These are phyloP conservation scores for Cranoglanis bouderius DNA, from an alignment of 2,113 vertebrate genomes.

Conservation along the genomic window DNA sequence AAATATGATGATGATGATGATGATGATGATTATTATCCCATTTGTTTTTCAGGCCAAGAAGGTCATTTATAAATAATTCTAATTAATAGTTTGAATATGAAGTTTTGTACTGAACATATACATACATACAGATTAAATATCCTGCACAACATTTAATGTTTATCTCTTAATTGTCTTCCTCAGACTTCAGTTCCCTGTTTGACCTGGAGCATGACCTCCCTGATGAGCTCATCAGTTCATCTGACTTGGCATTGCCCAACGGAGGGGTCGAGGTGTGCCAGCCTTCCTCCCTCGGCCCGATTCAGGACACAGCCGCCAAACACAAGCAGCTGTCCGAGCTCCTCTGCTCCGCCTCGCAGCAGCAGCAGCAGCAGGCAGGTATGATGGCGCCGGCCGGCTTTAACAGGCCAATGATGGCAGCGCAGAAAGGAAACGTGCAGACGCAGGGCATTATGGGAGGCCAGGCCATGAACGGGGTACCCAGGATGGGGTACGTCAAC, in stretches of 20 bases:
- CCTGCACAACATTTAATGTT: not conserved
- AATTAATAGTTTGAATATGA: not conserved
- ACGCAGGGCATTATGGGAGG: constrained; percentile 75
- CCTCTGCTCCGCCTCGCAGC: constrained; percentile 73
- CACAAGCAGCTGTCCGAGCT: constrained; percentile 98
- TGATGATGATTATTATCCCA: not conserved
- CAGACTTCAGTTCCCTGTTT: constrained; percentile 96
- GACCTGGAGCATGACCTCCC: constrained; percentile 97
- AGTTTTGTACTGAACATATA: not conserved
- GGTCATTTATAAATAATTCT: not conserved
- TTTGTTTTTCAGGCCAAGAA: not conserved
- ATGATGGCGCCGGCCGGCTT: constrained; percentile 81
- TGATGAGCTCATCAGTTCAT: constrained; percentile 94
- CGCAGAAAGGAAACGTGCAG: constrained; percentile 72
- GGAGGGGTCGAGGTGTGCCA: constrained; percentile 88
- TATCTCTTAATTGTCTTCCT: not conserved
- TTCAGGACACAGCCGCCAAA: constrained; percentile 93
- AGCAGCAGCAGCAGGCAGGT: constrained; percentile 73
- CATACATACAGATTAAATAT: not conserved
- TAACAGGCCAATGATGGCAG: constrained; percentile 71
- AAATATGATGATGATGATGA: not conserved
- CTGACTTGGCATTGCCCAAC: constrained; percentile 88
- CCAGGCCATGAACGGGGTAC: constrained; percentile 92
- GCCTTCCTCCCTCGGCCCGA: constrained; percentile 76
- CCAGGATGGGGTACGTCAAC: constrained; percentile 87